These are phyloP conservation scores for Drosophila bunnanda DNA, from an alignment of 2,888 invertebrate species.

Conservation along the genomic window DNA sequence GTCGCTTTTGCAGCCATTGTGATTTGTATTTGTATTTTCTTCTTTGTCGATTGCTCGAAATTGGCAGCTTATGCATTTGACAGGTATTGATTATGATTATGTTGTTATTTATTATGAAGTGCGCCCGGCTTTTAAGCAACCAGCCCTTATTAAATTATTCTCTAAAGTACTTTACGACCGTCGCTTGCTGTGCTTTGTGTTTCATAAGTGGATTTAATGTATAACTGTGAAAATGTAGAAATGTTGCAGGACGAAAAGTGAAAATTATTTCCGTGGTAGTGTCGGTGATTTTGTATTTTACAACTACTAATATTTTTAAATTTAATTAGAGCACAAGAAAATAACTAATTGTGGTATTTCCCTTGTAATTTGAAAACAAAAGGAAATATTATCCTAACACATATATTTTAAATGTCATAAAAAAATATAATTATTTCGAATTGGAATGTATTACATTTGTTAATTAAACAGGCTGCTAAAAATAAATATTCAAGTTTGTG, in stretches of 20 bases:
- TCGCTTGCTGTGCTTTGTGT: not conserved
- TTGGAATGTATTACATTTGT: not conserved
- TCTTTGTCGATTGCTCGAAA: conserved; percentile 49
- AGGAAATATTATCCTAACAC: not conserved
- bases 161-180: not conserved
- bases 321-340: too few species aligned
- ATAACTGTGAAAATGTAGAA: not conserved
- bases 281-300: not conserved
- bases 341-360: too few species aligned
- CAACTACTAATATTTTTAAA: not conserved
- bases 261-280: not conserved
- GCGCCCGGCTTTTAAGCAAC: conserved; percentile 7
- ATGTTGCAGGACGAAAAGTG: not conserved
- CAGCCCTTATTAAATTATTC: conserved; percentile 6
- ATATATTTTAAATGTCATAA: not conserved
- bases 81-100: conserved; percentile 61
- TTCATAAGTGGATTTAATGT: not conserved
- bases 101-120: conserved; percentile 25
- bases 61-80: conserved; percentile 56
- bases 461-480: not conserved
- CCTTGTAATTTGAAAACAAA: not conserved
- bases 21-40: conserved; percentile 37
- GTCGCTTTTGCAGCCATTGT: conserved; percentile 22
- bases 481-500: not conserved
- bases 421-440: too few species aligned